Evolutionary conservation across 1,140 invertebrate genomes (phyloP), one percentile per base, ranked within the genome.

Genomic region (Branchinecta lindahli): DNA sequence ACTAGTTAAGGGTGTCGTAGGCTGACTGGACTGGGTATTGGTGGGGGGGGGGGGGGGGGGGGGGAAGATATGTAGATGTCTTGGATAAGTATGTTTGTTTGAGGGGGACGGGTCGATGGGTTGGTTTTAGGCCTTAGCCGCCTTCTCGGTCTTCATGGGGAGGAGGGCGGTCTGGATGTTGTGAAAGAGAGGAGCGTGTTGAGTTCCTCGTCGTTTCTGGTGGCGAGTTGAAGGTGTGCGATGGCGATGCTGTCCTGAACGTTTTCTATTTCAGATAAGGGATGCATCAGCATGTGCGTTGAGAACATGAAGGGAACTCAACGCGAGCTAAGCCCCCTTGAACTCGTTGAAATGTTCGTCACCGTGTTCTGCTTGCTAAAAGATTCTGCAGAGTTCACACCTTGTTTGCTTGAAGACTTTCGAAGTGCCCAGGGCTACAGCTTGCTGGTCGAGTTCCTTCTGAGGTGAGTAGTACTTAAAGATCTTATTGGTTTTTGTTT

Each of bases 331-430:
- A 90, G 90, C 72, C 92, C 92, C n/a, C 81, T 96, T 75, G 94
- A 98, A 82, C 87, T 96, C 72, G 92, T 96, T 12, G 94, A 98
- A 82, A 97, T 98, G 93, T 95, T 98, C 82, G 92, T 96, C 46
- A 94, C 94, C 12, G 88, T 98, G 45, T 96, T 98, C 81, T 97
- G 94, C 82, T 96, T 98, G 79, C 83, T 98, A 68, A 97, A 97
- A 83, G 94, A 98, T 78, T 98, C 94, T n/a, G 94, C 94, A 80
- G 93, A 96, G 79, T 89, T 96, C 69, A 95, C 94, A 71, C 92
- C 95, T 80, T 86, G 88, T 73, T 82, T 99, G 72, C 79, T 98
- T 73, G 96, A 98, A 79, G 96, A 98, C 80, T 98, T 99, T 81
- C 85, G 90, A 72, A 85, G 89, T 70, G 92, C 90, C 76, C 91